Evolutionary conservation across 2,113 vertebrate genomes (phyloP).

Genomic region (Microtus ochrogaster): DNA sequence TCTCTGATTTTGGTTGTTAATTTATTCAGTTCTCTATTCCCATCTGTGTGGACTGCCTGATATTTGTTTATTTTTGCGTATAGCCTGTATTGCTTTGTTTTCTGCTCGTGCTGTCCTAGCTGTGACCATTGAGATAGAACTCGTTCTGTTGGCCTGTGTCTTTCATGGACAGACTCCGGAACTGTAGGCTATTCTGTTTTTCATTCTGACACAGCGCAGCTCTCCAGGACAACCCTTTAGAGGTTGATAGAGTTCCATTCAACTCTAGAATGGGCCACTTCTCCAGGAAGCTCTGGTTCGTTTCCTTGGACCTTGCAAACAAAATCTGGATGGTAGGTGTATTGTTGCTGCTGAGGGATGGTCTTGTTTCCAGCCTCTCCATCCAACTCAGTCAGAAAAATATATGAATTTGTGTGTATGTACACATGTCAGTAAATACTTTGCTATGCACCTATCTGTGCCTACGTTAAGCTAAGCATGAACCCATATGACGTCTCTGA

Average conservation of each 20-base stretch:
- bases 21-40: background rate
- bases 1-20: background rate
- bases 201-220: background rate
- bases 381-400: background rate
- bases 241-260: background rate
- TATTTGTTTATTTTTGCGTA: background rate
- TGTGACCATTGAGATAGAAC: background rate
- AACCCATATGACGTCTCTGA: background rate
- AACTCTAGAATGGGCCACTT: background rate
- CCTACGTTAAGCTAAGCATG: background rate
- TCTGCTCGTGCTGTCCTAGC: background rate
- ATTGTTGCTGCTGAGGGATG: background rate
- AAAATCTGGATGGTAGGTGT: background rate
- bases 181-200: background rate
- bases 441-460: background rate
- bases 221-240: background rate
- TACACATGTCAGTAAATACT: background rate
- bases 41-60: background rate
- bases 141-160: background rate
- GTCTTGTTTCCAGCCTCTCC: background rate
- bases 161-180: background rate
- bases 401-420: background rate
- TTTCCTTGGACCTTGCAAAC: background rate
- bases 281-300: background rate
- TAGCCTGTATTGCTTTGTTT: background rate